Conservation (phyloP, 1,140 invertebrate genomes). For the Andricus grossulariae region DNA sequence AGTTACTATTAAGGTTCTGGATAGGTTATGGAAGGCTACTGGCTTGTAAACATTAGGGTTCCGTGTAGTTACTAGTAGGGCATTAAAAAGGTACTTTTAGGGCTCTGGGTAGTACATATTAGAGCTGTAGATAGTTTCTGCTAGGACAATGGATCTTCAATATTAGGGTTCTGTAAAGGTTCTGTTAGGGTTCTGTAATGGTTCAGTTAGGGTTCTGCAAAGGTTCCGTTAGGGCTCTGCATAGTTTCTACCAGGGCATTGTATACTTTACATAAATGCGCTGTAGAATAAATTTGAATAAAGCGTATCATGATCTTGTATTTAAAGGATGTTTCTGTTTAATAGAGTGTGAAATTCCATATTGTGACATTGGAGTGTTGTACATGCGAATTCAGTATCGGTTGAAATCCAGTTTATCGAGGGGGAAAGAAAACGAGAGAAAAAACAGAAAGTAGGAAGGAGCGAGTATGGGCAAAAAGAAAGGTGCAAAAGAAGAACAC, state of each 20-base stretch:
- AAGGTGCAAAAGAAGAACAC: background rate
- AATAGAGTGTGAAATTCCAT: slow-evolving; percentile 32
- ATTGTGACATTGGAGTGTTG: slow-evolving; percentile 44
- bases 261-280: slow-evolving; percentile 1
- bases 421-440: slow-evolving; percentile 37
- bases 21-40: too few species aligned
- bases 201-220: background rate
- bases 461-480: slow-evolving; percentile 17
- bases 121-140: too few species aligned
- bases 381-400: slow-evolving; percentile 3
- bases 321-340: too few species aligned
- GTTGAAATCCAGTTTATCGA: slow-evolving; percentile 21
- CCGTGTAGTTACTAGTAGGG: too few species aligned
- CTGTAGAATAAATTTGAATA: slow-evolving; percentile 15
- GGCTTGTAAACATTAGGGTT: too few species aligned
- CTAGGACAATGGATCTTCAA: too few species aligned
- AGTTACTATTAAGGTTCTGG: too few species aligned
- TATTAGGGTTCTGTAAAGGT: slow-evolving; percentile 36
- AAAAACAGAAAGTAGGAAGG: slow-evolving; percentile 38
- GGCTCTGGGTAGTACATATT: too few species aligned
- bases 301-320: slow-evolving; percentile 1
- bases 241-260: slow-evolving; percentile 9
- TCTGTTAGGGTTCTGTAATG: slow-evolving; percentile 31
- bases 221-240: background rate
- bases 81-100: too few species aligned